phyloP scores from a whole-genome alignment of 2,888 invertebrate genomes.

The Lepidonotus clava region DNA sequence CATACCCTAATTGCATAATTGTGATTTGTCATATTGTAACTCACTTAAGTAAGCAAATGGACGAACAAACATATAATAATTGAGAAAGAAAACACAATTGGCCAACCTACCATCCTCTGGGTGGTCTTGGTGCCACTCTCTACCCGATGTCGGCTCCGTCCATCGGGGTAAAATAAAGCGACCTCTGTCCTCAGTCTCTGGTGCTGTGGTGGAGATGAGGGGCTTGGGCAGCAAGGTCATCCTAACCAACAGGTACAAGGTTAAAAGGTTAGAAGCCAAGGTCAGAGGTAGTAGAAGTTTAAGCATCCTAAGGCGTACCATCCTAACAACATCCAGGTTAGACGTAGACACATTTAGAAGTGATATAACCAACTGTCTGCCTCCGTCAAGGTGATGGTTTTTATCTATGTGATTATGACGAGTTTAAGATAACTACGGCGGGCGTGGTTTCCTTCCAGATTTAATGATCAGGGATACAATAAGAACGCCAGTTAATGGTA shows the following conservation, averaged over 20 bases:
- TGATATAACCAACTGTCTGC: no score
- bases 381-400: no score
- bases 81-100: no score
- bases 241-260: neutral
- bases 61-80: no score
- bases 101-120: neutral
- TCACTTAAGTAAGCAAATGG: no score
- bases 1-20: no score
- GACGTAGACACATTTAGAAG: neutral
- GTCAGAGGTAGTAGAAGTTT: neutral
- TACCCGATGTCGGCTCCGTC: neutral
- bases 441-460: no score
- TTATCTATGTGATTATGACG: neutral
- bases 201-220: neutral
- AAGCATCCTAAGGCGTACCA: neutral
- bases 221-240: neutral
- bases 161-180: no score
- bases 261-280: neutral
- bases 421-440: neutral
- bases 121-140: neutral
- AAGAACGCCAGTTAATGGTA: no score
- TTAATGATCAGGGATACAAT: no score
- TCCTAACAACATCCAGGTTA: neutral
- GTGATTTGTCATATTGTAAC: no score
- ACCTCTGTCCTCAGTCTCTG: neutral